Conservation (phyloP, 2,888 invertebrate genomes). For the Dolichopus griseipennis region DNA sequence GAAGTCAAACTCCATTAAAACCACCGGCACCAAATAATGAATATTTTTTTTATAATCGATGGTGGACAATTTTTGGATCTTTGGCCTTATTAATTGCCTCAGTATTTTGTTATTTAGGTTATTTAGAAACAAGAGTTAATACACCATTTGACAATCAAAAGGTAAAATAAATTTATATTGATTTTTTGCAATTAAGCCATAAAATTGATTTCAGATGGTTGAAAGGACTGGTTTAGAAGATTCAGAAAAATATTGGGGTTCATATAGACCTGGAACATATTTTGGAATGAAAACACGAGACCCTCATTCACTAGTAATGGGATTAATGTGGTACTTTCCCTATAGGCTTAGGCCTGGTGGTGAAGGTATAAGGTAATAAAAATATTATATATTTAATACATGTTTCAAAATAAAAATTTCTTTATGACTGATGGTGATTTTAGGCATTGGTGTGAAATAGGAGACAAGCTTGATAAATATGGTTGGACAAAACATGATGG, state of each 20-base stretch:
- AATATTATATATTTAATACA: slow-evolving; percentile 4
- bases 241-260: slow-evolving; percentile 85
- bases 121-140: slow-evolving; percentile 79
- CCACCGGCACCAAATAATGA: slow-evolving; percentile 21
- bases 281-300: slow-evolving; percentile 87
- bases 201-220: slow-evolving; percentile 52
- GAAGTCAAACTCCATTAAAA: slow-evolving; percentile 32
- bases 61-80: slow-evolving; percentile 55
- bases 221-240: slow-evolving; percentile 58
- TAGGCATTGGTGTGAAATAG: slow-evolving; percentile 89
- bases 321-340: slow-evolving; percentile 94
- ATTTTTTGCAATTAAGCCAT: not conserved
- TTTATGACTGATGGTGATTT: slow-evolving; percentile 23
- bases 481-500: slow-evolving; percentile 95
- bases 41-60: slow-evolving; percentile 39
- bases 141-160: slow-evolving; percentile 73
- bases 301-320: slow-evolving; percentile 79
- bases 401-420: slow-evolving; percentile 4
- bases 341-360: slow-evolving; percentile 55
- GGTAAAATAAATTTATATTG: slow-evolving; percentile 43
- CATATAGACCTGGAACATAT: slow-evolving; percentile 80
- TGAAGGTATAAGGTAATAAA: slow-evolving; percentile 59
- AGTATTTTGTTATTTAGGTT: slow-evolving; percentile 70
- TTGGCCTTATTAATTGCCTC: slow-evolving; percentile 60
- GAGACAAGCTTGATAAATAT: slow-evolving; percentile 69